Base-by-base conservation (phyloP, 2,888 invertebrate species). In the Ptilodon capucinus region DNA sequence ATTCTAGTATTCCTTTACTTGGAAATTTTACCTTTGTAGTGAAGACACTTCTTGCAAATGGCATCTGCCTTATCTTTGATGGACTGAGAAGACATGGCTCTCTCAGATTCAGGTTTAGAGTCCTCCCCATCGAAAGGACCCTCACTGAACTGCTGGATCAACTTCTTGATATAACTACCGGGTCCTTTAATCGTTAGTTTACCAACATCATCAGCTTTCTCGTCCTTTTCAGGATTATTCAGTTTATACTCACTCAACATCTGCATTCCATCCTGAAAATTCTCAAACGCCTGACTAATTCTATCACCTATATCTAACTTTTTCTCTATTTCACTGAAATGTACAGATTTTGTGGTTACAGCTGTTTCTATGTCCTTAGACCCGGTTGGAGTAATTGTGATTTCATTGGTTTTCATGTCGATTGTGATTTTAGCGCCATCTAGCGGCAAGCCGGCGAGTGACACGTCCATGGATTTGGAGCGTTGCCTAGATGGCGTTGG, bases 401-500 rank as follows among this genome's bases (percentile, higher is more conserved):
- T 89, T 75, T 91, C 89, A 28, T 76, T 88, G n/a, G 81, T 86
- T 57, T 81, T 83, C 54, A 82, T 78, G 41, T 91, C 86, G 4
- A 91, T 79, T 0, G 86, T 88, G 16, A 90, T 81, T 74, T 81
- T 83, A 16, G 89, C 84, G 14, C 88, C 89, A 6, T 88, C 86
- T 4, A 89, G 58, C 30, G 71, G 76, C 4, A 90, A 57, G 1
- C 81, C 81, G 1, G 83, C 70, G 2, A 91, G 77, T 1, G 91
- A 84, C 1, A 92, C 89, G 54, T 93, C 93, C 2, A 93, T 91
- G 0, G 93, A 93, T 74, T 91, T 92, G 0, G 93, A 93, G 30
- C 93, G 76, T 56, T 92, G 92, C 50, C 91, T 83, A 28, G 82
- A 78, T 47, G 84, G 84, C 14, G 81, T 73, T 46, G 74, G 48